Evolutionary conservation across 1,140 invertebrate species (phyloP).

Genomic region (Sminthurinus signatus): DNA sequence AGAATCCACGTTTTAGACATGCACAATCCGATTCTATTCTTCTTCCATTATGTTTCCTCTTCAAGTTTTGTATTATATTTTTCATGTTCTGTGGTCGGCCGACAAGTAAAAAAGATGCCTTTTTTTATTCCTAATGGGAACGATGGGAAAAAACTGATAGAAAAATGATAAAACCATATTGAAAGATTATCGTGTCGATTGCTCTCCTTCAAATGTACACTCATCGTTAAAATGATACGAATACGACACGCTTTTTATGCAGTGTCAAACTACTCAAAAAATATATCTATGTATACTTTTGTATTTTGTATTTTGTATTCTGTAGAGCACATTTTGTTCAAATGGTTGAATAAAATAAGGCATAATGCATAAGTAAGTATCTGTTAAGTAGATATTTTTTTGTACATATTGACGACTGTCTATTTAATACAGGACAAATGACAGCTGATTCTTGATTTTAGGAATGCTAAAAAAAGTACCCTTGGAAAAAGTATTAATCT

Average conservation of each 20-base stretch:
- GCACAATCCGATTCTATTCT: background rate
- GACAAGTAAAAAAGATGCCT: background rate
- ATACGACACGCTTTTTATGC: background rate
- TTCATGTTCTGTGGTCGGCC: background rate
- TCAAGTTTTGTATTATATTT: no score
- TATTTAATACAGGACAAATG: background rate
- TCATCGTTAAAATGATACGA: background rate
- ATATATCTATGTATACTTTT: no score
- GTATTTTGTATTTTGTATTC: no score
- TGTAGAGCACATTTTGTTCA: no score
- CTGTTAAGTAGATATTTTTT: no score
- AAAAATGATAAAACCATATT: constrained; percentile 8
- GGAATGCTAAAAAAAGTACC: background rate
- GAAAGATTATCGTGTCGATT: constrained; percentile 14
- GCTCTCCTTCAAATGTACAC: background rate
- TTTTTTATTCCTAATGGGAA: background rate
- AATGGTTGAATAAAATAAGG: no score
- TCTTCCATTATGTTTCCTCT: no score
- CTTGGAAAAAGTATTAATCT: no score
- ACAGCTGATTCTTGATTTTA: background rate
- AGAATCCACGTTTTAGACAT: background rate
- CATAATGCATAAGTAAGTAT: no score
- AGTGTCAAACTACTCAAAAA: background rate
- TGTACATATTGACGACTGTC: no score
- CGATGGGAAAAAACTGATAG: background rate